phyloP scores from a whole-genome alignment of 2,797 vertebrate genomes.

The Etheostoma perlongum region DNA sequence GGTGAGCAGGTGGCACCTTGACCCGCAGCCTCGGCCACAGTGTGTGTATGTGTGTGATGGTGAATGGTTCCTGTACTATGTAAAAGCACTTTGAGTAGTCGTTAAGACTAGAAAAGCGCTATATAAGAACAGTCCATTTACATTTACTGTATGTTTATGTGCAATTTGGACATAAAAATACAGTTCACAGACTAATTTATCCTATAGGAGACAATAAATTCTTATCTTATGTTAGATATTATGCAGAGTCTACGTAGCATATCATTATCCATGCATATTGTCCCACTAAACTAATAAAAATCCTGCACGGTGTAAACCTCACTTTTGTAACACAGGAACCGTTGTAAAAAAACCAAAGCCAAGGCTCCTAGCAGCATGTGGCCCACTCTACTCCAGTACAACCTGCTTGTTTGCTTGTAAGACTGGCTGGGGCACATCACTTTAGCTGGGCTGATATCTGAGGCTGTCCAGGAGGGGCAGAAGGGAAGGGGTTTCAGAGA shows the following conservation, averaged over 20 bases:
- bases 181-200: no score
- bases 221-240: conserved; percentile 3
- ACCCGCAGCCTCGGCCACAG: no score
- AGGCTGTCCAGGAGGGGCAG: conserved; percentile 33
- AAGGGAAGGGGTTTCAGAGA: conserved; percentile 4
- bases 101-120: no score
- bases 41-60: no score
- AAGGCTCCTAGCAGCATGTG: conserved; percentile 61
- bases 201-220: no score
- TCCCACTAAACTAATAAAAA: conserved; percentile 45
- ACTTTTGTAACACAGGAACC: conserved; percentile 44
- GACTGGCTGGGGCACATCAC: conserved; percentile 47
- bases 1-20: no score
- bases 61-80: no score
- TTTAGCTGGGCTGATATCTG: conserved; percentile 61
- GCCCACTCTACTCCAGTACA: conserved; percentile 42
- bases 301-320: conserved; percentile 18
- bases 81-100: no score
- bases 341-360: conserved; percentile 66
- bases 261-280: conserved; percentile 20
- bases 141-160: no score
- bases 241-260: background rate
- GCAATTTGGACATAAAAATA: no score
- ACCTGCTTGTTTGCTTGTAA: conserved; percentile 43
- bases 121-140: no score